These are phyloP conservation scores for Liopterus haemorrhoidalis DNA, from an alignment of 2,888 invertebrate species.

Conservation along the genomic window DNA sequence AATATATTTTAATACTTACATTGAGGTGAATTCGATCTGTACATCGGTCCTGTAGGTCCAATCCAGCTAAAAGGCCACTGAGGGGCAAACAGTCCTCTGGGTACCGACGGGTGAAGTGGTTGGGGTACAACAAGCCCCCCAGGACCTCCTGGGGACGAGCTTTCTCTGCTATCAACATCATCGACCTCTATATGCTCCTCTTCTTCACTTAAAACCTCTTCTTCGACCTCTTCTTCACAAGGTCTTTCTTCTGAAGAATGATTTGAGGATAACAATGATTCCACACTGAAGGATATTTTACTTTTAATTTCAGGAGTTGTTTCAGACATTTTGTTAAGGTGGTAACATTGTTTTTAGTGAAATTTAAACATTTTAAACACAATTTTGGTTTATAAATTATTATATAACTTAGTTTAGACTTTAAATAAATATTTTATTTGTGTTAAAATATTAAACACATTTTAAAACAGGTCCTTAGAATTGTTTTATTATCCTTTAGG, in stretches of 20 bases:
- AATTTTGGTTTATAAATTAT: too few species aligned
- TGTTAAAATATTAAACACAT: too few species aligned
- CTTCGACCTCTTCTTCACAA: constrained; percentile 27
- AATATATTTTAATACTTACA: constrained; percentile 46
- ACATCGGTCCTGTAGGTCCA: constrained; percentile 52
- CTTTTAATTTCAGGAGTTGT: too few species aligned
- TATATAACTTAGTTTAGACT: too few species aligned
- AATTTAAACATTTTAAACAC: too few species aligned
- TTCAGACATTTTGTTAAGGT: too few species aligned
- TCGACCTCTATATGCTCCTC: constrained; percentile 51
- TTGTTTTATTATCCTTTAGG: too few species aligned
- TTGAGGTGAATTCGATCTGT: constrained; percentile 55
- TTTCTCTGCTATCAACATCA: constrained; percentile 44
- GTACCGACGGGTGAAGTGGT: constrained; percentile 57
- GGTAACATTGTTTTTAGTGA: too few species aligned
- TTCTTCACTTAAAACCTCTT: constrained; percentile 42
- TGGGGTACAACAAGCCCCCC: constrained; percentile 57
- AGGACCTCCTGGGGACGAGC: constrained; percentile 49
- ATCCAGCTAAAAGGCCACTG: constrained; percentile 63
- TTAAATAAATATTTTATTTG: too few species aligned
- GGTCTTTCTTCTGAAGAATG: constrained; percentile 23
- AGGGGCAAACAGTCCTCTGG: constrained; percentile 49
- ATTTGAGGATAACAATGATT: constrained; percentile 53
- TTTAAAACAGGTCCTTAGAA: too few species aligned
- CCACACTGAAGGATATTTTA: constrained; percentile 70